These are phyloP conservation scores for Perca flavescens DNA, from an alignment of 2,113 vertebrate species.

Conservation along the genomic window DNA sequence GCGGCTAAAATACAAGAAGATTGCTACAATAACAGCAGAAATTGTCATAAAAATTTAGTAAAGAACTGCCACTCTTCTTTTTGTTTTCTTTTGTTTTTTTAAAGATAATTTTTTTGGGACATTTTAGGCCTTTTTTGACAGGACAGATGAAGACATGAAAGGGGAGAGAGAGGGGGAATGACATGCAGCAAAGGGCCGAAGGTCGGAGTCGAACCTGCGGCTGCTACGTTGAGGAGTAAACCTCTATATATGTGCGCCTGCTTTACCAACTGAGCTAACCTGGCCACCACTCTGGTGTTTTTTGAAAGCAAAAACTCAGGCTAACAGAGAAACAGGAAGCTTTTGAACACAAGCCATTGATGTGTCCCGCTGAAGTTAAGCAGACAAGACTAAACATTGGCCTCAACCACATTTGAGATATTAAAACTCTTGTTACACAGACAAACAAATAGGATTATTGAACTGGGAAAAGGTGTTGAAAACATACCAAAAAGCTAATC, in stretches of 20 bases:
- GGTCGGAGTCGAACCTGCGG: no score
- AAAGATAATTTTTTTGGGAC: no score
- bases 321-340: slow-evolving; percentile 47
- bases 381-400: slow-evolving; percentile 50
- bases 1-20: slow-evolving; percentile 33
- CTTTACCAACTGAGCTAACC: no score
- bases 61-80: not conserved
- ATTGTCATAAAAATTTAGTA: not conserved
- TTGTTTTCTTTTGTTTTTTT: no score
- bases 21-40: slow-evolving; percentile 25
- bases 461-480: slow-evolving; percentile 24
- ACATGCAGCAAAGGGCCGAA: no score
- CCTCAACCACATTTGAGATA: slow-evolving; percentile 56
- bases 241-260: no score
- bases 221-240: no score
- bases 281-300: not conserved
- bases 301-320: slow-evolving; percentile 18
- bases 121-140: no score
- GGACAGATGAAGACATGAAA: no score
- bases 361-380: slow-evolving; percentile 74
- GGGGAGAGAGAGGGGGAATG: no score
- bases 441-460: slow-evolving; percentile 39
- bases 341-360: slow-evolving; percentile 44
- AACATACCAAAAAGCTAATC: slow-evolving; percentile 13
- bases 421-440: slow-evolving; percentile 11